phyloP scores from a whole-genome alignment of 2,888 invertebrate species.

The Macropis europaea region DNA sequence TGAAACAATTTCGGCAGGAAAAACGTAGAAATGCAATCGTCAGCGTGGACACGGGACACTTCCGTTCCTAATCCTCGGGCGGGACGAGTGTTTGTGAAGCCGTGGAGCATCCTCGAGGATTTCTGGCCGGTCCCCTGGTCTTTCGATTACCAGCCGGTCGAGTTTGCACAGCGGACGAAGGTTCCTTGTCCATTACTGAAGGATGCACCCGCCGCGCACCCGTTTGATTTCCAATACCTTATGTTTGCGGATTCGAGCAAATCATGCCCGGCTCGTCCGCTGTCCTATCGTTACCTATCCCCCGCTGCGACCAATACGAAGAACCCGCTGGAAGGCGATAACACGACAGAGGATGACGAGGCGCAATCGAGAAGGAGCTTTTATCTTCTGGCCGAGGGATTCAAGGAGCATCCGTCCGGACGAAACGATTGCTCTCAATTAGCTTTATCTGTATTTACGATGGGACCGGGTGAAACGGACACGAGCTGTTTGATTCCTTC shows the following conservation, averaged over 20 bases:
- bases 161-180: conserved; percentile 60
- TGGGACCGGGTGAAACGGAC: conserved; percentile 17
- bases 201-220: conserved; percentile 33
- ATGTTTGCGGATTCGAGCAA: conserved; percentile 47
- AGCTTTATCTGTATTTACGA: conserved; percentile 68
- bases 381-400: conserved; percentile 46
- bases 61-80: conserved; percentile 46
- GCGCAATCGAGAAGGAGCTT: conserved; percentile 32
- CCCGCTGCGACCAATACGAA: conserved; percentile 11
- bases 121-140: conserved; percentile 48
- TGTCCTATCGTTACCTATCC: neutral
- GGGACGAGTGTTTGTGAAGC: conserved; percentile 57
- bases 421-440: conserved; percentile 65
- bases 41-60: conserved; percentile 47
- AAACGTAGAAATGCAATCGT: conserved; percentile 46
- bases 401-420: conserved; percentile 35
- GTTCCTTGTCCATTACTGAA: conserved; percentile 58
- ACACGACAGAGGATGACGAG: conserved; percentile 37
- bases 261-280: neutral
- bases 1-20: conserved; percentile 45
- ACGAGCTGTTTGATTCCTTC: conserved; percentile 26
- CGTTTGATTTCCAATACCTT: conserved; percentile 54
- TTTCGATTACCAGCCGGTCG: conserved; percentile 59
- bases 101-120: conserved; percentile 51
- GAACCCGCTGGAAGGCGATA: conserved; percentile 8